phyloP scores from a whole-genome alignment of 1,140 invertebrate species.

The Parasteatoda tepidariorum region DNA sequence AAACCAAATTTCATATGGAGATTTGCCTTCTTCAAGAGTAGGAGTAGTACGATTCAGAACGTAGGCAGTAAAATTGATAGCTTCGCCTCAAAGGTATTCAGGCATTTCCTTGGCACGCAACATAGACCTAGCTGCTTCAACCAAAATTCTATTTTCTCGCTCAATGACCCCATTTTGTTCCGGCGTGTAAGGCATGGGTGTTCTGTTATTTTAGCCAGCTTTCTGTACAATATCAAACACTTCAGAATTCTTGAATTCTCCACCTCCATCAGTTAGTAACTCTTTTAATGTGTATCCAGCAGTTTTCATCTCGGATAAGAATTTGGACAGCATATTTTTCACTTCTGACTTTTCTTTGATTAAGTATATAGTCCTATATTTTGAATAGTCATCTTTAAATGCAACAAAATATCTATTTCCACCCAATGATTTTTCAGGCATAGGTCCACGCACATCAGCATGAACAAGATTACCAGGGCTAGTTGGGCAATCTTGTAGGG shows the following conservation, averaged over 20 bases:
- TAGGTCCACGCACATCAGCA: constrained; percentile 69
- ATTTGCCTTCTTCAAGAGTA: not conserved
- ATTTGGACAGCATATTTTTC: not conserved
- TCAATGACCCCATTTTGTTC: constrained; percentile 72
- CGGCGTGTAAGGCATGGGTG: constrained; percentile 69
- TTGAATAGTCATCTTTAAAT: constrained; percentile 34
- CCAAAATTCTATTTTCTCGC: constrained; percentile 68
- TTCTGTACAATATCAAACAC: not conserved
- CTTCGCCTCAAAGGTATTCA: not conserved
- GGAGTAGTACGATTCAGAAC: not conserved
- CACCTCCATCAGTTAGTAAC: constrained; percentile 62
- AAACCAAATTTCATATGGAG: not conserved
- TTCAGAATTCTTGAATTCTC: constrained; percentile 67
- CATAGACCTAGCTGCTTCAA: constrained; percentile 68
- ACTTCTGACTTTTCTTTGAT: not conserved
- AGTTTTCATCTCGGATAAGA: not conserved
- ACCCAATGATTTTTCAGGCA: constrained; percentile 66
- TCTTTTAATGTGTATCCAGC: not conserved
- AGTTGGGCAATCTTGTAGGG: not conserved
- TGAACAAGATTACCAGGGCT: not conserved
- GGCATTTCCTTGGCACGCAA: constrained; percentile 62
- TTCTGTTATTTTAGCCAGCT: not conserved
- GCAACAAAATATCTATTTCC: constrained; percentile 64
- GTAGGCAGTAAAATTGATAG: not conserved
- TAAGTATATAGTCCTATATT: constrained; percentile 8